Evolutionary conservation across 2,113 vertebrate species (phyloP).

Genomic region (Caloenas nicobarica): DNA sequence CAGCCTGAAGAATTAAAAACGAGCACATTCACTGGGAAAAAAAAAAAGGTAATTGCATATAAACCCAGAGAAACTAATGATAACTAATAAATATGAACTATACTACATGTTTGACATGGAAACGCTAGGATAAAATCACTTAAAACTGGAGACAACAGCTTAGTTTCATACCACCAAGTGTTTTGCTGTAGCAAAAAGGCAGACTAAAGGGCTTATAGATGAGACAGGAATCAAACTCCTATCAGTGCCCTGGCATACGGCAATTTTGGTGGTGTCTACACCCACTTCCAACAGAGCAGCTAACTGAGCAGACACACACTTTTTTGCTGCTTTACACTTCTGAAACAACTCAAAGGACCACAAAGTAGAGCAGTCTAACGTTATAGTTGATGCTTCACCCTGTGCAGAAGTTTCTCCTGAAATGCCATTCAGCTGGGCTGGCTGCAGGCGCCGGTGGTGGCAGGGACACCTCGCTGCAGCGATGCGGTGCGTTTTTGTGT

Average conservation of each 20-base stretch:
- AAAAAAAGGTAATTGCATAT: not conserved
- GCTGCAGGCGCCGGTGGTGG: not conserved
- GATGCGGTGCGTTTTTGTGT: not conserved
- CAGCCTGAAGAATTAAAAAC: not conserved
- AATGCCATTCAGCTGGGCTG: not conserved
- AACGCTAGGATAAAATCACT: not conserved
- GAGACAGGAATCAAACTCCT: not conserved
- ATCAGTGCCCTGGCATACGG: rapidly evolving
- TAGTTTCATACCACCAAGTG: not conserved
- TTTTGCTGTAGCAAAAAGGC: not conserved
- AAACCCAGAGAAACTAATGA: not conserved
- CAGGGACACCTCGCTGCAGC: rapidly evolving
- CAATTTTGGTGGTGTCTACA: not conserved
- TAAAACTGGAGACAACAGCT: not conserved
- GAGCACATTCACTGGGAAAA: not conserved
- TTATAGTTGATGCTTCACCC: not conserved
- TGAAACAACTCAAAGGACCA: not conserved
- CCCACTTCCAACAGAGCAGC: not conserved
- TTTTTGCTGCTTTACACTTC: not conserved
- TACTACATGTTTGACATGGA: rapidly evolving
- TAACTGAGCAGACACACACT: not conserved
- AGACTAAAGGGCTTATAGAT: not conserved
- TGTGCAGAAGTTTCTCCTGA: not conserved
- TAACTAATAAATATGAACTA: not conserved
- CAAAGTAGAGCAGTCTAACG: not conserved